These are phyloP conservation scores for Rattus norvegicus DNA, from an alignment of 2,113 vertebrate genomes.

Conservation along the genomic window GRCr8 NC_086026.1:39806001-39806500, in stretches of 20 bases:
- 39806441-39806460: neutral
- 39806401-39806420: neutral
- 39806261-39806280: neutral
- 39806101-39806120: neutral
- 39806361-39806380: neutral
- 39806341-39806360: neutral
- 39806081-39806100: neutral
- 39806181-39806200: neutral
- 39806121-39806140: neutral
- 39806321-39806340: neutral
- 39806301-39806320: neutral
- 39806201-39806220: neutral
- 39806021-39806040: neutral
- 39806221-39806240: neutral
- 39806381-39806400: neutral
- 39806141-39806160: neutral
- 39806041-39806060: neutral
- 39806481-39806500: neutral
- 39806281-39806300: neutral
- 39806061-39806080: neutral
- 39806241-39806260: neutral
- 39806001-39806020: neutral
- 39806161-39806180: neutral
- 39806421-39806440: neutral
- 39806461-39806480: neutral